Evolutionary conservation across 2,797 vertebrate genomes (phyloP).

Genomic region (Neostethus bicornis): DNA sequence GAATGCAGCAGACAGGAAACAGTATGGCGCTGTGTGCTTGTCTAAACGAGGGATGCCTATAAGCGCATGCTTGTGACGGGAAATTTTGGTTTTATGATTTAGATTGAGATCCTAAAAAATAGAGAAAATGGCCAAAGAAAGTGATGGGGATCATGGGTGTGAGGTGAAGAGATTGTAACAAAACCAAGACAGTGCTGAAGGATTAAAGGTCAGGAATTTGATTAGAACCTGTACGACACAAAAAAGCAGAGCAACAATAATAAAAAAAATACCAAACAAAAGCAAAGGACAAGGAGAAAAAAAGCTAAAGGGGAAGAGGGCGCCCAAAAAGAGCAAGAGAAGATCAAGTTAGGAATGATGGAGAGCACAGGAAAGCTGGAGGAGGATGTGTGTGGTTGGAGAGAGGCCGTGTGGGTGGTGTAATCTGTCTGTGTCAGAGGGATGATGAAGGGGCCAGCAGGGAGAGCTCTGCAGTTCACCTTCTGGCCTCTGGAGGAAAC

Average conservation of each 20-base stretch:
- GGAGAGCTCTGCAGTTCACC: slow-evolving; percentile 77
- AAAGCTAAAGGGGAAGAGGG: slow-evolving; percentile 10
- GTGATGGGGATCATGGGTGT: slow-evolving; percentile 1
- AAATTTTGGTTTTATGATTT: slow-evolving; percentile 31
- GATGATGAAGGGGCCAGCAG: slow-evolving; percentile 79
- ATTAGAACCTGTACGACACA: slow-evolving; percentile 51
- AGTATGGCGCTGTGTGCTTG: too few relatives aligned
- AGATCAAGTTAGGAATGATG: slow-evolving; percentile 59
- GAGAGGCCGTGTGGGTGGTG: slow-evolving; percentile 50
- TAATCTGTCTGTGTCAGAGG: slow-evolving; percentile 79
- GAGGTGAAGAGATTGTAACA: slow-evolving; percentile 35
- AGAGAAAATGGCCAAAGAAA: slow-evolving; percentile 43
- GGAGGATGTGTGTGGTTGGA: slow-evolving; percentile 34
- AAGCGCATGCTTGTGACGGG: too few relatives aligned
- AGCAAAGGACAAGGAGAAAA: slow-evolving; percentile 33
- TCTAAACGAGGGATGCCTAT: too few relatives aligned
- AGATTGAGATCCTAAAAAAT: slow-evolving; percentile 55
- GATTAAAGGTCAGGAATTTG: slow-evolving; percentile 63
- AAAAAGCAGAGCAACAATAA: slow-evolving; percentile 16
- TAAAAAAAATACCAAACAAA: too few relatives aligned
- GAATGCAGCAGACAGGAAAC: too few relatives aligned
- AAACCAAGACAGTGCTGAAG: slow-evolving; percentile 43
- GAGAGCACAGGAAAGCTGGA: slow-evolving; percentile 32
- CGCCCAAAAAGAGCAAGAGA: slow-evolving; percentile 17
- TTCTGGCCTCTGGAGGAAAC: slow-evolving; percentile 80